These are phyloP conservation scores for Megaceryle torquata DNA, from an alignment of 2,113 vertebrate genomes.

Conservation along the genomic window DNA sequence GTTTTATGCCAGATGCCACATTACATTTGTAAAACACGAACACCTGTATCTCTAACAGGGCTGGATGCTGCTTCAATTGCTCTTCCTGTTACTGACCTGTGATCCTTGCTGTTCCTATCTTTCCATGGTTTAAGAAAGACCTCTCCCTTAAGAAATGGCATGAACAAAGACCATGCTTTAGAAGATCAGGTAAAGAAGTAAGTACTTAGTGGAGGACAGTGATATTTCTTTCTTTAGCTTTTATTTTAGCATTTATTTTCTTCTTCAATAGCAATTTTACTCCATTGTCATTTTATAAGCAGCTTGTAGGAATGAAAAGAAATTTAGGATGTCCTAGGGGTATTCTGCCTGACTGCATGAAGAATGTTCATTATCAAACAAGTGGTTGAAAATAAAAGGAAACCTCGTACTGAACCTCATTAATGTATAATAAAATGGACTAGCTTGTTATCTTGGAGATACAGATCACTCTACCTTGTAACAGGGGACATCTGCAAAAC, in stretches of 20 bases:
- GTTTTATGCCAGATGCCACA: not conserved
- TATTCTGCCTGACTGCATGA: not conserved
- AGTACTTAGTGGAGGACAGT: not conserved
- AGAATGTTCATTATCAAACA: not conserved
- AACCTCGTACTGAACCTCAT: not conserved
- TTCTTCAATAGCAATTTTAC: not conserved
- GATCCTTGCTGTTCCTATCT: not conserved
- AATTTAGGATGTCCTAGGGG: not conserved
- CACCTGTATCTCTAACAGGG: not conserved
- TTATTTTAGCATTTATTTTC: slow-evolving; percentile 45
- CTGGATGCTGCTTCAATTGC: not conserved
- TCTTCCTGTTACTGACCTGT: not conserved
- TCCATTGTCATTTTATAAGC: not conserved
- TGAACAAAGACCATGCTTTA: not conserved
- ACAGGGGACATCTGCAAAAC: not conserved
- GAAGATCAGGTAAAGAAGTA: not conserved
- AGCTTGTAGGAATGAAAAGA: not conserved
- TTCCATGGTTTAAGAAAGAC: not conserved
- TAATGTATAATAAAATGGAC: not conserved
- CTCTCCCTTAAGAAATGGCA: not conserved
- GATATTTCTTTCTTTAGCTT: not conserved
- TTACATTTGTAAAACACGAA: not conserved
- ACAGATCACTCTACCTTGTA: not conserved
- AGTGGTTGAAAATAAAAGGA: not conserved
- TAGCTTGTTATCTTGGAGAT: not conserved